A percentile compares a stretch with the other conserved stretches of the same genome.
Evolutionary conservation across 2,113 vertebrate genomes (phyloP).

Genomic region (Erinaceus europaeus): DNA sequence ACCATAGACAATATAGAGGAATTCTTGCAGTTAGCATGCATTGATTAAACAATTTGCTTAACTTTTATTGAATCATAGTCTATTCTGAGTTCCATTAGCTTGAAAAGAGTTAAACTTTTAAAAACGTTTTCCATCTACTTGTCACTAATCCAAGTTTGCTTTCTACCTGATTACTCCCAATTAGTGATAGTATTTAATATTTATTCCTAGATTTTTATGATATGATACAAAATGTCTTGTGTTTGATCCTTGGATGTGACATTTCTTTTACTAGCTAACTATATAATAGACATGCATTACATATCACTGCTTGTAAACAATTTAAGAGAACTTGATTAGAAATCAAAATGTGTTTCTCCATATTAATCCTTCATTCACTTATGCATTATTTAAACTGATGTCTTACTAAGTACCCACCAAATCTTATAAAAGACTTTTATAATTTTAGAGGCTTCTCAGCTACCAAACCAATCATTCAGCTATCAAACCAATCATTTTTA

Average conservation of each 20-base stretch:
- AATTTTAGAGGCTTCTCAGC: background rate
- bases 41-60: background rate
- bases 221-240: background rate
- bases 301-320: background rate
- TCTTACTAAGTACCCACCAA: constrained; percentile 21
- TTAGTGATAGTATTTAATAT: background rate
- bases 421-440: constrained; percentile 16
- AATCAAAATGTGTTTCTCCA: constrained; percentile 32
- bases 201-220: background rate
- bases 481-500: no score
- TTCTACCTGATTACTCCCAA: background rate
- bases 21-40: no score
- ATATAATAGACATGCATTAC: no score
- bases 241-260: background rate
- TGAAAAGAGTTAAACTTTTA: background rate
- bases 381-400: constrained; percentile 4
- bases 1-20: background rate
- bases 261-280: constrained; percentile 24
- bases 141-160: background rate
- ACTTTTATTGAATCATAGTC: background rate
- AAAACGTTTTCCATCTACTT: background rate
- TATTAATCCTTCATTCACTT: background rate
- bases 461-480: no score
- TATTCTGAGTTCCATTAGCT: background rate
- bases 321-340: constrained; percentile 3